phyloP scores from a whole-genome alignment of 2,888 invertebrate genomes.

The Sphecodes monilicornis region DNA sequence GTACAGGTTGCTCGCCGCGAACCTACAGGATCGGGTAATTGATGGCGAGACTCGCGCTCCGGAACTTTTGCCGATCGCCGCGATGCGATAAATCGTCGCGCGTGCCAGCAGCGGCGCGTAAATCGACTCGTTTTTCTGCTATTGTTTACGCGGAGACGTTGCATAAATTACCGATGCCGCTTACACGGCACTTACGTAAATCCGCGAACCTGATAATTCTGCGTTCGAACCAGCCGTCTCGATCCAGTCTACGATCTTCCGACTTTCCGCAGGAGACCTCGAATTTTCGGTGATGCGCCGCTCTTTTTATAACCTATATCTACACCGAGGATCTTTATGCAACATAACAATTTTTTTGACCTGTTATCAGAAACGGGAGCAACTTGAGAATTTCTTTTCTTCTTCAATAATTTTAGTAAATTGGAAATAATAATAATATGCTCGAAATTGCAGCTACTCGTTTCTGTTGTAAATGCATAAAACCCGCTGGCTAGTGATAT shows the following conservation, averaged over 20 bases:
- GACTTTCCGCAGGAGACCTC: neutral
- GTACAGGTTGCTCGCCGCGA: constrained; percentile 33
- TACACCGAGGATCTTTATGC: too few relatives aligned
- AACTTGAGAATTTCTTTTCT: too few relatives aligned
- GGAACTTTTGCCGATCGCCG: constrained; percentile 52
- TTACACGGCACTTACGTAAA: constrained; percentile 25
- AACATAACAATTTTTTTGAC: too few relatives aligned
- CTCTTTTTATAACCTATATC: too few relatives aligned
- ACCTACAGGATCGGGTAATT: constrained; percentile 61
- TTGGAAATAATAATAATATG: too few relatives aligned
- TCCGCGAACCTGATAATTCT: neutral
- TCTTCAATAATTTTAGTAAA: too few relatives aligned
- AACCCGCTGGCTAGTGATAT: too few relatives aligned
- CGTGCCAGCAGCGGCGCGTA: constrained; percentile 50
- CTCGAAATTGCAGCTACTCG: too few relatives aligned
- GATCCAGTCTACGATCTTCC: neutral
- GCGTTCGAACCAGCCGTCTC: neutral
- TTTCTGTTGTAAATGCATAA: too few relatives aligned
- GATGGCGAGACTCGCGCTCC: constrained; percentile 53
- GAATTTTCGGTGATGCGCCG: neutral
- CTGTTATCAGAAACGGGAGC: too few relatives aligned
- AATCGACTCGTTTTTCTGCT: constrained; percentile 36
- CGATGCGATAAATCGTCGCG: constrained; percentile 54
- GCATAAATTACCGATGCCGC: constrained; percentile 25
- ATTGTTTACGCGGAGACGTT: constrained; percentile 30